Evolutionary conservation across 2,113 vertebrate species (phyloP).

Genomic region (Spizaetus ornatus): DNA sequence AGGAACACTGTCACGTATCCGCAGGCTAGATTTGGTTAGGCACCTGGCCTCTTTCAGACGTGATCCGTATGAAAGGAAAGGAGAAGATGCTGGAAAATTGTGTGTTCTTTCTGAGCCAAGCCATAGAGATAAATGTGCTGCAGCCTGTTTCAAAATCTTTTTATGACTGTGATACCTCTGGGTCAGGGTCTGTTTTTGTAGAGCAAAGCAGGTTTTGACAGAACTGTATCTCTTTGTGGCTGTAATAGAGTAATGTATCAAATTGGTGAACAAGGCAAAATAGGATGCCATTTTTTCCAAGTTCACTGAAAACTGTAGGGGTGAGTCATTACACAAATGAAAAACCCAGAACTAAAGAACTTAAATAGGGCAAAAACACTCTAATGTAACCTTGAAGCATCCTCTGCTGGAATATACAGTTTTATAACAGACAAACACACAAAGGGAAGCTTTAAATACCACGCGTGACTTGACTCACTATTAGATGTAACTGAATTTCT

Average conservation of each 20-base stretch:
- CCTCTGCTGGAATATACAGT: not conserved
- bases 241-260: conserved; percentile 16
- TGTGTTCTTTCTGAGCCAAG: not conserved
- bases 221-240: not conserved
- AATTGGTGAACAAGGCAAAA: not conserved
- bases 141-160: not conserved
- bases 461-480: not conserved
- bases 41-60: not conserved
- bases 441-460: not conserved
- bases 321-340: not conserved
- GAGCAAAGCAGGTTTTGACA: conserved; percentile 31
- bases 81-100: not conserved
- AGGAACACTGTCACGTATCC: not conserved
- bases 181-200: conserved; percentile 13
- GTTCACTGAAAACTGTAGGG: not conserved
- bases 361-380: not conserved
- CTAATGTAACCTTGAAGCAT: not conserved
- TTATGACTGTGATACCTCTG: not conserved
- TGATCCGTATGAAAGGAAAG: not conserved
- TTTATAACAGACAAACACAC: not conserved
- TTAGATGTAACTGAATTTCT: not conserved
- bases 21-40: not conserved
- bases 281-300: not conserved
- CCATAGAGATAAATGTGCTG: not conserved
- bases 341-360: not conserved